A percentile compares a stretch with the other conserved stretches of the same genome.
These are phyloP conservation scores for Dendrophyllia cribrosa DNA, from an alignment of 64 coral and sea anemone species.

Conservation along the genomic window DNA sequence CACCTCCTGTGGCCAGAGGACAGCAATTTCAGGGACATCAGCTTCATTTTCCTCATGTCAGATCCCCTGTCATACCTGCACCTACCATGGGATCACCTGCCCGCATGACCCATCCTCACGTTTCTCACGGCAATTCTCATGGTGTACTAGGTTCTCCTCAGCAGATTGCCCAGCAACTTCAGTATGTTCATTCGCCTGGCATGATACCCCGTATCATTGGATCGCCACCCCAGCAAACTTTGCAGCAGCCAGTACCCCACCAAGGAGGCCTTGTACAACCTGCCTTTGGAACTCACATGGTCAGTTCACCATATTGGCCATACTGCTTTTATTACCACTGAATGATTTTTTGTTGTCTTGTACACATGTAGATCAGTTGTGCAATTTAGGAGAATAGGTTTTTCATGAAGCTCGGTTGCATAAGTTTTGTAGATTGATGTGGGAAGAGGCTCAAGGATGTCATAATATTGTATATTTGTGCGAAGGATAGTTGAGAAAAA, in stretches of 20 bases:
- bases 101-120: neutral
- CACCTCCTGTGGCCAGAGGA: neutral
- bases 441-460: too few species aligned
- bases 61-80: neutral
- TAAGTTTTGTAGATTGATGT: too few species aligned
- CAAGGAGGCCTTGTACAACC: neutral
- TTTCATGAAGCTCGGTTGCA: neutral
- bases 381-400: neutral
- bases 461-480: too few species aligned
- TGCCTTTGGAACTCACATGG: slow-evolving; percentile 22
- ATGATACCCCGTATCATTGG: neutral
- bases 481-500: too few species aligned
- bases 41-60: neutral
- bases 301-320: slow-evolving; percentile 55
- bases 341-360: neutral
- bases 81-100: neutral
- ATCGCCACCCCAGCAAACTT: neutral
- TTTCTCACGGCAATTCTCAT: too few species aligned
- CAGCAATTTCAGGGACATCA: neutral
- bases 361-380: neutral
- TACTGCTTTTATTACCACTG: slow-evolving; percentile 12
- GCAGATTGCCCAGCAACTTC: neutral
- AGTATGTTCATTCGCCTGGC: neutral
- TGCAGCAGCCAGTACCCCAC: neutral
- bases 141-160: neutral